These are phyloP conservation scores for Ostrea denselamellosa DNA, from an alignment of 1,140 invertebrate species.

Conservation along the genomic window DNA sequence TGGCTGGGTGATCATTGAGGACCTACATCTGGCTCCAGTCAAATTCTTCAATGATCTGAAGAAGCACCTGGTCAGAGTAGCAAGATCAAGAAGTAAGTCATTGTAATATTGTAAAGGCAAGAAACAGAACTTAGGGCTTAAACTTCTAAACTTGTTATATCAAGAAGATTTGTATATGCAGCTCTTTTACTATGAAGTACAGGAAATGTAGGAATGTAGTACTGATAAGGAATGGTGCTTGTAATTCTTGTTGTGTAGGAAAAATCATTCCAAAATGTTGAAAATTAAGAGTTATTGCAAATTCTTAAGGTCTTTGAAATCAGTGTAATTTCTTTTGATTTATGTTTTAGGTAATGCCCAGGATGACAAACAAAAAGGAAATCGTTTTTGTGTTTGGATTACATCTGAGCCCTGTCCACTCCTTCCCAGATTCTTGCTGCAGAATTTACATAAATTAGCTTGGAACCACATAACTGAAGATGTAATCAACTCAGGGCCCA, in stretches of 20 bases:
- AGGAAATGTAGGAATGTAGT: too few species aligned
- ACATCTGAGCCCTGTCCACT: slow-evolving; percentile 68
- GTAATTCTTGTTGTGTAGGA: too few species aligned
- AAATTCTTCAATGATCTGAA: slow-evolving; percentile 67
- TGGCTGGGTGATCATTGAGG: slow-evolving; percentile 75
- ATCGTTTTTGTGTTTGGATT: slow-evolving; percentile 74
- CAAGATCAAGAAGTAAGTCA: slow-evolving; percentile 68
- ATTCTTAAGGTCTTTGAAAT: not conserved
- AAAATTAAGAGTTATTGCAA: not conserved
- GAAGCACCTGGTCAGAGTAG: slow-evolving; percentile 68
- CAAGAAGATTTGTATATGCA: too few species aligned
- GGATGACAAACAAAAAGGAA: slow-evolving; percentile 63
- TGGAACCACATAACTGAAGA: slow-evolving; percentile 69
- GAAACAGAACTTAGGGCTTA: too few species aligned
- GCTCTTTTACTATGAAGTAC: too few species aligned
- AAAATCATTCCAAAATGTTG: not conserved
- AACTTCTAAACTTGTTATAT: too few species aligned
- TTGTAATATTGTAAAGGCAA: not conserved
- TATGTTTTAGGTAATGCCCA: slow-evolving; percentile 57
- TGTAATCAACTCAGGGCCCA: slow-evolving; percentile 46
- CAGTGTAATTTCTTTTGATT: not conserved
- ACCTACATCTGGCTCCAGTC: slow-evolving; percentile 72
- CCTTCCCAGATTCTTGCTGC: slow-evolving; percentile 68
- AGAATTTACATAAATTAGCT: slow-evolving; percentile 69
- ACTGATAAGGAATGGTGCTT: too few species aligned